These are phyloP conservation scores for Semicossyphus pulcher DNA, from an alignment of 2,113 vertebrate species.

Conservation along the genomic window DNA sequence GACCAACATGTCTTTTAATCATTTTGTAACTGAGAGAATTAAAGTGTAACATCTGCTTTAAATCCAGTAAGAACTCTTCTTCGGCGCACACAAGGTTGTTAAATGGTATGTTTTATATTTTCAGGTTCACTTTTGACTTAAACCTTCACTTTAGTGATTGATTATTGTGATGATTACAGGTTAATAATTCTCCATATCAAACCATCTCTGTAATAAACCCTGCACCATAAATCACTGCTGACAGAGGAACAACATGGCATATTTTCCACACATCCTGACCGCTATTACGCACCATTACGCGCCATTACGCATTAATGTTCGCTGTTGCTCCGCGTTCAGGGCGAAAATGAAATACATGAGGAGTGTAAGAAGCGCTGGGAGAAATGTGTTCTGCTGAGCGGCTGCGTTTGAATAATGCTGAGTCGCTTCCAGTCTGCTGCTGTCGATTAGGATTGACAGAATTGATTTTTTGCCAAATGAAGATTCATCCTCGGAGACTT, in stretches of 20 bases:
- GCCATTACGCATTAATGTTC: slow-evolving; percentile 32
- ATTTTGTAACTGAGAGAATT: neutral
- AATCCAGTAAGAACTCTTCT: neutral
- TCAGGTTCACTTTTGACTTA: neutral
- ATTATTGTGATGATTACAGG: slow-evolving; percentile 10
- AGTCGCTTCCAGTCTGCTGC: slow-evolving; percentile 22
- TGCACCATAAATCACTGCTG: slow-evolving; percentile 14
- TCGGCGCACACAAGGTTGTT: too few species aligned
- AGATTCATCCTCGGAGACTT: neutral
- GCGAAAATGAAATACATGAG: slow-evolving; percentile 1
- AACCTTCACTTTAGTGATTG: neutral
- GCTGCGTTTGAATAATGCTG: slow-evolving; percentile 26
- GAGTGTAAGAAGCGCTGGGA: neutral
- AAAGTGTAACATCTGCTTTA: neutral
- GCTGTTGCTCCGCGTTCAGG: neutral
- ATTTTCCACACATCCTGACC: neutral
- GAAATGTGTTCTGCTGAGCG: neutral
- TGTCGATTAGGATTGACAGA: slow-evolving; percentile 25
- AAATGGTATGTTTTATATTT: too few species aligned
- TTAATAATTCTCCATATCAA: slow-evolving; percentile 13
- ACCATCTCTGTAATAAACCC: slow-evolving; percentile 3
- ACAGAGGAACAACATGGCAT: slow-evolving; percentile 3
- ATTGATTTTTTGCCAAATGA: slow-evolving; percentile 13
- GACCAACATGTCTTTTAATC: rapidly evolving
- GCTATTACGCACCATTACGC: slow-evolving; percentile 43